Evolutionary conservation across 2,797 vertebrate genomes (phyloP), one percentile per base, ranked within the genome.

Genomic region (Podargus strigoides): DNA sequence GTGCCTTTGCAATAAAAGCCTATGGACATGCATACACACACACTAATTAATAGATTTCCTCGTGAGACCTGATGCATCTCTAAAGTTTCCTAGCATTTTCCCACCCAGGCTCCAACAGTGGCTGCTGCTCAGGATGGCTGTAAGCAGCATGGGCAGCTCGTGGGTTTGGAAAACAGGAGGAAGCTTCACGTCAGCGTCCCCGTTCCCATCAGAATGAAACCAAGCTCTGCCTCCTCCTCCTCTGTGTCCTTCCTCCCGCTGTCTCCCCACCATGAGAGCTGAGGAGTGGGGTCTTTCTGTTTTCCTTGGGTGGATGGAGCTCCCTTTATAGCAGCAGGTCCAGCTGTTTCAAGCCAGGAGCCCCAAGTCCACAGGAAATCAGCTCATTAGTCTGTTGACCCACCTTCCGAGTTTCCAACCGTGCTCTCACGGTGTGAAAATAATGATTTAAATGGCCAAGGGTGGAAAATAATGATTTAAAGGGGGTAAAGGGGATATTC

Each of bases 401-500:
- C 60, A 81, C 79, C 77, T 77, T 69, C 23, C 24, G 46, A 18
- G 26, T 39, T 41, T 78, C 46, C 88, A 62, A 49, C 55, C 62
- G 39, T 6, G 17, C 21, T 80, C 62, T 70, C 75, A 42, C 4
- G 2, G 94, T 95, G 92, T 85, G 82, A 95, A 96, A 95, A 94
- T 28, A 32, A 75, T 81, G 74, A 94, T 64, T 94, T 79, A 37
- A 81, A 87, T 87, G 88, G 46, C 59, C 93, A 82, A 69, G 62
- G 60, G 30, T 68, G 64, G 34, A 26, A 79, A 94, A 89, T 9
- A 49, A 64, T 77, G 76, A 92, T 93, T 97, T 73, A 91, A 94
- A 84, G 85, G n/a, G 47, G 86, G 72, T 36, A 83, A 86, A 77
- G 69, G 70, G 82, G 77, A 86, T 78, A 66, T 72, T 83, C 59